Percentiles rank a stretch among this genome's conserved stretches.
These are phyloP conservation scores for Murina feae DNA, from an alignment of 2,113 vertebrate species.

Conservation along the genomic window DNA sequence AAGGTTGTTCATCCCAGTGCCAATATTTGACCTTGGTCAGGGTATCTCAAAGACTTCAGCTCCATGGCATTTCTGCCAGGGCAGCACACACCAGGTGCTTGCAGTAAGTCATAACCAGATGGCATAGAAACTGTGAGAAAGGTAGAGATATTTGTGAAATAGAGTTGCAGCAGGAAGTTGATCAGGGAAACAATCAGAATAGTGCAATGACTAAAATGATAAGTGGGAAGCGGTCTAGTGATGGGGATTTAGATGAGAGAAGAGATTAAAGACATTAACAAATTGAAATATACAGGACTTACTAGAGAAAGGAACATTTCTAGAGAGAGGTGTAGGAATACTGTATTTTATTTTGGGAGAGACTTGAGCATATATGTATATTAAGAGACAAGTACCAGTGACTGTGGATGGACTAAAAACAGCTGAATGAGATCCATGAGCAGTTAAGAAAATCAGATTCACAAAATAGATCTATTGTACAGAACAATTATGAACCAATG, in stretches of 20 bases:
- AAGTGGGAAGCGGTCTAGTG: neutral
- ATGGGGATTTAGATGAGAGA: neutral
- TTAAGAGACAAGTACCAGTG: neutral
- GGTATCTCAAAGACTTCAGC: neutral
- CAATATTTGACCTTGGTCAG: neutral
- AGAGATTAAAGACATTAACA: neutral
- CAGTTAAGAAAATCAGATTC: neutral
- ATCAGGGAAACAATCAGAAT: neutral
- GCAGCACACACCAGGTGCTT: neutral
- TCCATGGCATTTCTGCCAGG: neutral
- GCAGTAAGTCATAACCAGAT: neutral
- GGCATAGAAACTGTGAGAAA: fast-evolving
- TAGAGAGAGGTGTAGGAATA: neutral
- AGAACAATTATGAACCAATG: neutral
- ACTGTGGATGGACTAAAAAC: neutral
- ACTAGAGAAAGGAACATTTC: neutral
- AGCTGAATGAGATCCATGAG: neutral
- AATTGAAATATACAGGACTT: neutral
- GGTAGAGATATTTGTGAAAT: neutral
- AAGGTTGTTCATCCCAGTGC: neutral
- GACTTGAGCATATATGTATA: neutral
- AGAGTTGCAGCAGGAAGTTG: neutral
- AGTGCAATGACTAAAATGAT: neutral
- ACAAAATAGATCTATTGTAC: neutral
- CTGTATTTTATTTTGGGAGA: neutral